These are phyloP conservation scores for Aleadryas rufinucha DNA, from an alignment of 2,113 vertebrate species.

Conservation along the genomic window DNA sequence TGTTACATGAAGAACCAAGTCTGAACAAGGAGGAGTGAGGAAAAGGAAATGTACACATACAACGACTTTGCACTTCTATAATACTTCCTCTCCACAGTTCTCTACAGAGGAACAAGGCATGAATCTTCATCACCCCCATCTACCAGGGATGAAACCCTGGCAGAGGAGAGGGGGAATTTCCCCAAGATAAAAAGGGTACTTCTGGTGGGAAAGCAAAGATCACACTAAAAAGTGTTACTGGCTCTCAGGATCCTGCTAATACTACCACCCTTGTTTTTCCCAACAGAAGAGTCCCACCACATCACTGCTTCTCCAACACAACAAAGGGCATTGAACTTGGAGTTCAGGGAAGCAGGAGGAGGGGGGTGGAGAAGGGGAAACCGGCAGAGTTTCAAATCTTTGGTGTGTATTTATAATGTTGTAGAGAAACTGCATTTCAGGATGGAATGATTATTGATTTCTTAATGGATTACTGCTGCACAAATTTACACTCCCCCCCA, in stretches of 20 bases:
- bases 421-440: conserved; percentile 70
- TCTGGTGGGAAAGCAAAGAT: neutral
- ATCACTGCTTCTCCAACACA: conserved; percentile 1
- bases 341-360: neutral
- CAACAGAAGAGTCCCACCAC: neutral
- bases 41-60: conserved; percentile 14
- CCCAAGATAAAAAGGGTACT: neutral
- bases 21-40: neutral
- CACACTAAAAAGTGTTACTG: neutral
- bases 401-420: conserved; percentile 65
- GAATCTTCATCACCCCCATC: neutral
- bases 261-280: neutral
- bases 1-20: neutral
- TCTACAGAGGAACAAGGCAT: neutral
- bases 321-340: neutral
- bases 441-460: conserved; percentile 80
- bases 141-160: neutral
- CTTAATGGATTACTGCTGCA: conserved; percentile 81
- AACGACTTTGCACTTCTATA: neutral
- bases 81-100: neutral
- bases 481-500: conserved; percentile 75
- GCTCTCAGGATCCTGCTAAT: neutral
- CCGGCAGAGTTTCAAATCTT: conserved; percentile 34
- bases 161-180: neutral
- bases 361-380: neutral